Conservation (phyloP, 1,140 invertebrate species). For the Drosophila lacteicornis region DNA sequence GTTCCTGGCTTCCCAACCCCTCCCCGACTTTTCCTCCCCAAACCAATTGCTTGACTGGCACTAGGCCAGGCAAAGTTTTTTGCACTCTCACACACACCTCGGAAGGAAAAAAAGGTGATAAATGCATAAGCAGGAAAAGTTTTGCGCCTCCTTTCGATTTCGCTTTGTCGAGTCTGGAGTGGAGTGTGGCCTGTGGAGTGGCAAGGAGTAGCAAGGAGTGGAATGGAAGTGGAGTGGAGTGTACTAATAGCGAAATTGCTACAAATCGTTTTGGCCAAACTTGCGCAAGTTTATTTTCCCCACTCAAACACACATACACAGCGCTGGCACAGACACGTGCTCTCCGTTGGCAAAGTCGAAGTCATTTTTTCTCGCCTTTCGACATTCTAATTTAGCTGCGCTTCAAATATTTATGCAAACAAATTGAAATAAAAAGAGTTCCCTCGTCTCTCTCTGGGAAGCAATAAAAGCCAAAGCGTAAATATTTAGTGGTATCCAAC, state of each 20-base stretch:
- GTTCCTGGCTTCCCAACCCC: background rate
- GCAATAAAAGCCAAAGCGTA: constrained; percentile 77
- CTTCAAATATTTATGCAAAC: constrained; percentile 82
- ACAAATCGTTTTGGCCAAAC: constrained; percentile 83
- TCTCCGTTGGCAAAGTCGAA: constrained; percentile 13
- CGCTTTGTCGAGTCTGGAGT: constrained; percentile 17
- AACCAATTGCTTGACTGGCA: constrained; percentile 48
- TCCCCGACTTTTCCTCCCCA: constrained; percentile 6
- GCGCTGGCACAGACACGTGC: constrained; percentile 20
- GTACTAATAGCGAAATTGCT: constrained; percentile 82
- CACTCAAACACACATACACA: constrained; percentile 11
- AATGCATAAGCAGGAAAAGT: constrained; percentile 82
- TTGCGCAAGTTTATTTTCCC: constrained; percentile 74
- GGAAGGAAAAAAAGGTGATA: constrained; percentile 69
- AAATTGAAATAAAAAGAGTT: constrained; percentile 82
- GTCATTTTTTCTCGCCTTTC: constrained; percentile 65
- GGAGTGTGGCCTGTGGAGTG: constrained; percentile 1
- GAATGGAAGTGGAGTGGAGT: constrained; percentile 12
- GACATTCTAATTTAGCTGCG: constrained; percentile 77
- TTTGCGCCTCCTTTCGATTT: constrained; percentile 60
- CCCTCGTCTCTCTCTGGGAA: constrained; percentile 46
- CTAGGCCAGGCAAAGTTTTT: constrained; percentile 80
- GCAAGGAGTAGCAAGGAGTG: background rate
- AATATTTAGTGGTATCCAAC: constrained; percentile 68
- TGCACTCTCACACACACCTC: constrained; percentile 18